Base-by-base conservation (phyloP, 2,888 invertebrate genomes). In the Gymnocheta viridis region DNA sequence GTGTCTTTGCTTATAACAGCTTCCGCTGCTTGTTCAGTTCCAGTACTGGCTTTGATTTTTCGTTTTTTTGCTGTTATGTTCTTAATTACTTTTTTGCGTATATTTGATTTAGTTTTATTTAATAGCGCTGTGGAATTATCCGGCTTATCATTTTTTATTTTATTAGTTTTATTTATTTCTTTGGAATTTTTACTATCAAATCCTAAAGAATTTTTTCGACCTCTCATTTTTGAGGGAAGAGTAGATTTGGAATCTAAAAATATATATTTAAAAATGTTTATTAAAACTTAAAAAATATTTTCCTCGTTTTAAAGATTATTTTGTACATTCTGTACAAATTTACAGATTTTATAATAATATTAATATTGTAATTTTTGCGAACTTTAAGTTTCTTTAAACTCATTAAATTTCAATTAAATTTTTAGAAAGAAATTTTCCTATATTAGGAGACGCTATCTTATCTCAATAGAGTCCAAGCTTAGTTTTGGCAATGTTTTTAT, bases 21-120 rank as follows among this genome's bases (percentile, higher is more conserved):
- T 44, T 60, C 27, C 1, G 2, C 29, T 44, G 49, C 10, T 14
- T 41, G 19, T 12, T 27, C 22, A 35, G 24, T n/a, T 19, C 1
- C 60, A 6, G 19, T 17, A 41, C 24, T 62, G n/a, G 4, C 10
- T 54, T 69, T 56, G 7, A 14, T 44, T 62, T 58, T 47, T 4
- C 24, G 1, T 60, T 60, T 62, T 9, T 3, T 24, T 35, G 60
- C 1, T 44, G 54, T 12, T 44, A 19, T 24, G 7, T 44, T 27
- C 9, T 56, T 79, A 5, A 62, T 19, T 38, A 56, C 10, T 29
- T 72, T 62, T 35, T 60, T 64, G 1, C 72, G 35, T 49, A 38
- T 14, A 49, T 6, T 69, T 29, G 10, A 17, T 76, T 49, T 77
- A 5, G 17, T 9, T 72, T 79, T 79, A n/a, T 72, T 79, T 19